Conservation (phyloP, 2,888 invertebrate species). For the Mylabris sibirica region DNA sequence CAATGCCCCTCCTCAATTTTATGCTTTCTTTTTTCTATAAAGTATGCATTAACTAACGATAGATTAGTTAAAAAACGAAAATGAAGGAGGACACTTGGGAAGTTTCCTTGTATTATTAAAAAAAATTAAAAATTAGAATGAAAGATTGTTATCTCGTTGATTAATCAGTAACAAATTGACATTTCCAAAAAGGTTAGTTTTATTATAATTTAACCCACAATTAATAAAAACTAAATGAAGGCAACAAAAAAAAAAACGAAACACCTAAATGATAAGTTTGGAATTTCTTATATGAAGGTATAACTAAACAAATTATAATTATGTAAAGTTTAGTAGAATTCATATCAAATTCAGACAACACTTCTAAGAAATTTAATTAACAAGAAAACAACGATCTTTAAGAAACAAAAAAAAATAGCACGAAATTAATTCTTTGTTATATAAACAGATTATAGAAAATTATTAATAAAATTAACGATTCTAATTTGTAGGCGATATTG, state of each 20-base stretch:
- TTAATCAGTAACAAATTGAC: conserved; percentile 11
- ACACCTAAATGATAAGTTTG: neutral
- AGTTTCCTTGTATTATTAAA: no score
- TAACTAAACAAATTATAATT: conserved; percentile 1
- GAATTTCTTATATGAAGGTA: neutral
- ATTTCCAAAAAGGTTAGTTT: neutral
- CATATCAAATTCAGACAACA: neutral
- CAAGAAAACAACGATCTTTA: neutral
- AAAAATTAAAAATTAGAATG: neutral
- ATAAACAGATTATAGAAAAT: neutral
- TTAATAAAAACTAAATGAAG: neutral
- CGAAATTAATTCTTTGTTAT: neutral
- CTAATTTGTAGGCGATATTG: neutral
- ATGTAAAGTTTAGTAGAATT: neutral
- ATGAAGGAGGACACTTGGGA: no score
- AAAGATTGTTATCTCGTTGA: neutral
- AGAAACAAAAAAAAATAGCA: neutral
- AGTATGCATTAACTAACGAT: no score
- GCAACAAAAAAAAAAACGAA: neutral
- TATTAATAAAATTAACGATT: neutral
- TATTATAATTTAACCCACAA: neutral
- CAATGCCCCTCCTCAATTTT: no score
- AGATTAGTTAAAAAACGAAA: no score
- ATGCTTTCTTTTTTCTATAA: no score
- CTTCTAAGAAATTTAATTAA: neutral